A percentile compares a stretch with the other conserved stretches of the same genome.
These are phyloP conservation scores for Actinernus sp. DNA, from an alignment of 92 coral and sea anemone species.

Conservation along the genomic window DNA sequence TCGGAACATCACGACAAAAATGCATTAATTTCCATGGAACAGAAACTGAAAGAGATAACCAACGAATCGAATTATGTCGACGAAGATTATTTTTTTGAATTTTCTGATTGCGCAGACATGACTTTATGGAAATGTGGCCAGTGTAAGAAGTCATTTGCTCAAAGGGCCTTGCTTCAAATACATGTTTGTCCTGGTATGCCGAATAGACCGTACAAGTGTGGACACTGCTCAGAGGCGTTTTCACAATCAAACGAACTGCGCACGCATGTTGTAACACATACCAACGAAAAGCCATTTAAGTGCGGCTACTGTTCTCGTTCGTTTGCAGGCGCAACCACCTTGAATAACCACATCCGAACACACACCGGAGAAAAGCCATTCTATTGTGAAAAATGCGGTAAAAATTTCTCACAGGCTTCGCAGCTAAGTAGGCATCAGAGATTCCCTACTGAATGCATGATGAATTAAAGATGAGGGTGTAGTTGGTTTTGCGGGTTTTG, in stretches of 20 bases:
- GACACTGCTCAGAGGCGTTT: slow-evolving; percentile 91
- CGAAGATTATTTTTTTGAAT: slow-evolving; percentile 18
- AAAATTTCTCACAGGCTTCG: slow-evolving; percentile 91
- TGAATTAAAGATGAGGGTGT: too few species aligned
- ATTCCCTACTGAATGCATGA: slow-evolving; percentile 79
- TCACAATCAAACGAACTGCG: slow-evolving; percentile 91
- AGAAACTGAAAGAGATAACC: not conserved
- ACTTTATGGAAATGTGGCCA: slow-evolving; percentile 93
- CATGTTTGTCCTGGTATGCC: slow-evolving; percentile 95
- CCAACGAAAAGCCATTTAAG: slow-evolving; percentile 94
- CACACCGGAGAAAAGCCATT: slow-evolving; percentile 98
- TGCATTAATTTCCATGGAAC: not conserved
- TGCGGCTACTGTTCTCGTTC: slow-evolving; percentile 99
- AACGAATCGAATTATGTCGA: slow-evolving; percentile 16
- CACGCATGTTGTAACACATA: slow-evolving; percentile 92
- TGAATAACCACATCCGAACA: slow-evolving; percentile 96
- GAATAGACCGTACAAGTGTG: slow-evolving; percentile 86
- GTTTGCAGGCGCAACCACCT: slow-evolving; percentile 97
- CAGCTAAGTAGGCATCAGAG: slow-evolving; percentile 97
- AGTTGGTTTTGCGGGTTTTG: too few species aligned
- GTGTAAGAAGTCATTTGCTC: slow-evolving; percentile 91
- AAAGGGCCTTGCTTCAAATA: slow-evolving; percentile 85
- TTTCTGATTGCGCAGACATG: slow-evolving; percentile 59
- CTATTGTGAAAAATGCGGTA: slow-evolving; percentile 86
- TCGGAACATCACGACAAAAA: not conserved